Percentiles rank a stretch among this genome's conserved stretches.
Evolutionary conservation across 2,797 vertebrate species (phyloP).

Genomic region (Scyliorhinus canicula): DNA sequence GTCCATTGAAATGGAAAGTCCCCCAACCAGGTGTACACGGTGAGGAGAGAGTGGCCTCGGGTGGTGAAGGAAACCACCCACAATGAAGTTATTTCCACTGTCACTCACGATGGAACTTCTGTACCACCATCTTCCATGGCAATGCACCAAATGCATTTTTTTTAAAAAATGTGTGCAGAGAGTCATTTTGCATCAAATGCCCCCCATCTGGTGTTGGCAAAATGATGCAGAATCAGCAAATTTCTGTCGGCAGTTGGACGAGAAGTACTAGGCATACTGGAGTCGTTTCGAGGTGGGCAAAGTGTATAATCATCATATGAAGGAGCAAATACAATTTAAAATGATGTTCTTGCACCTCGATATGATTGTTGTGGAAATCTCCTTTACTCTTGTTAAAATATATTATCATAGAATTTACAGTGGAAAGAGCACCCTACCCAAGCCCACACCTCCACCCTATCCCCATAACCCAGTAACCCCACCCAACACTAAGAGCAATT

Average conservation of each 20-base stretch:
- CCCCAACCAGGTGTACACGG: neutral
- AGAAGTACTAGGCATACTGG: neutral
- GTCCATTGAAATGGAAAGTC: neutral
- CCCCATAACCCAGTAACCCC: too few relatives aligned
- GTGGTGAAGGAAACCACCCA: neutral
- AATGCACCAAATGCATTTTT: neutral
- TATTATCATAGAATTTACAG: too few relatives aligned
- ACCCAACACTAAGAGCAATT: too few relatives aligned
- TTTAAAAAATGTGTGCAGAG: neutral
- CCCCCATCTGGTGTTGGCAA: neutral
- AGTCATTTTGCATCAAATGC: neutral
- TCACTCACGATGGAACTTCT: neutral
- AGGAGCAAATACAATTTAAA: too few relatives aligned
- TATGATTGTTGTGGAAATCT: neutral
- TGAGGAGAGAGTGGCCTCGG: neutral
- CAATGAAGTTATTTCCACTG: neutral
- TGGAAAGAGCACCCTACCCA: too few relatives aligned
- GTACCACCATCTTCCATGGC: neutral
- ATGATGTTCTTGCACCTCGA: neutral
- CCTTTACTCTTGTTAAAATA: neutral
- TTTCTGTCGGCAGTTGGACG: neutral
- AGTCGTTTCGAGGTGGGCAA: neutral
- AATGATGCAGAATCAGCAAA: neutral
- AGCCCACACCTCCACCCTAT: too few relatives aligned
- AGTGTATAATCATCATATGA: too few relatives aligned